Conservation (phyloP, 2,888 invertebrate species). For the Apantesis nais region DNA sequence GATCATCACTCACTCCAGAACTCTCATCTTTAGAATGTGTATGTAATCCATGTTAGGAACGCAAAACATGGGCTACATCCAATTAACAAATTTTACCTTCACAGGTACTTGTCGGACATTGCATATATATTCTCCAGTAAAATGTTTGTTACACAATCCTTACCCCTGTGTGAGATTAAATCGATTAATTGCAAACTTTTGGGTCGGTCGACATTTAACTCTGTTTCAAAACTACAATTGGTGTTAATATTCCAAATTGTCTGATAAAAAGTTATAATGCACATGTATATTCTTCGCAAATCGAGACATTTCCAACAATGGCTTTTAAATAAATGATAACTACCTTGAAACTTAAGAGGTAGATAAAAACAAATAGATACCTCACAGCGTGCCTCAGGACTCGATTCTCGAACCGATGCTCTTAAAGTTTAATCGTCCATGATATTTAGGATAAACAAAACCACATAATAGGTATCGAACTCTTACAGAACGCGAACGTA, state of each 20-base stretch:
- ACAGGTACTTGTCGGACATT: neutral
- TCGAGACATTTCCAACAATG: too few species aligned
- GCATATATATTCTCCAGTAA: neutral
- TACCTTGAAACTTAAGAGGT: neutral
- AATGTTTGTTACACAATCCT: neutral
- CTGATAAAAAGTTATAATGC: neutral
- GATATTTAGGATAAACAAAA: slow-evolving; percentile 15
- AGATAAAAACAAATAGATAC: too few species aligned
- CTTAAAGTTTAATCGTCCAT: too few species aligned
- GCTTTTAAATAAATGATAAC: too few species aligned
- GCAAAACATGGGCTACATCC: neutral
- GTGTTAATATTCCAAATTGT: neutral
- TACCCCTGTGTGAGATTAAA: neutral
- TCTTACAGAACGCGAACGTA: too few species aligned
- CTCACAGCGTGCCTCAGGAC: too few species aligned
- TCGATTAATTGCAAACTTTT: neutral
- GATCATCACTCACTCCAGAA: neutral
- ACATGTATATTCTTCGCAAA: too few species aligned
- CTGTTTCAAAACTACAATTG: neutral
- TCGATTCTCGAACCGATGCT: too few species aligned
- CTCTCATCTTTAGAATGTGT: neutral
- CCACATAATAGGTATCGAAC: slow-evolving; percentile 15
- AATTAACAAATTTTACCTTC: neutral
- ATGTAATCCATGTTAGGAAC: neutral
- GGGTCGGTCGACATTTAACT: neutral